Evolutionary conservation across 1,140 invertebrate genomes (phyloP).

Genomic region (Campoletis sonorensis): DNA sequence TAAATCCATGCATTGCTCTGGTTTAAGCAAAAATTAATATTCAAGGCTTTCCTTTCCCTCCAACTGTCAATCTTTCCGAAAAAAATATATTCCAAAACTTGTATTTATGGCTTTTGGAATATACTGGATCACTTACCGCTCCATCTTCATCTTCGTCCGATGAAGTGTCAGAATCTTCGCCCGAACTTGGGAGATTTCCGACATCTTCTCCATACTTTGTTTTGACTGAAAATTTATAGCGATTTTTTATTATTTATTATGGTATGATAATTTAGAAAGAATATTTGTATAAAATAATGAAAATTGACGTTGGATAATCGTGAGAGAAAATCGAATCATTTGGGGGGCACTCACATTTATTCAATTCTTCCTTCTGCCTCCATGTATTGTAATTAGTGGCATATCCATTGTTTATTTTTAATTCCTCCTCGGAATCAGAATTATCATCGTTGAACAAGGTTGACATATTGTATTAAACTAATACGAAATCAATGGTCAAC

Average conservation of each 20-base stretch:
- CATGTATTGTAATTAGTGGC: constrained; percentile 89
- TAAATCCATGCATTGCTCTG: no score
- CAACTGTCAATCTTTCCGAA: no score
- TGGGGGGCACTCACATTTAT: constrained; percentile 83
- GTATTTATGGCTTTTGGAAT: no score
- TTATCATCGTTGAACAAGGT: constrained; percentile 73
- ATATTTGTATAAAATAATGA: no score
- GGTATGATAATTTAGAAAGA: no score
- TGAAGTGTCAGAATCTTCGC: constrained; percentile 72
- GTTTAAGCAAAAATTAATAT: no score
- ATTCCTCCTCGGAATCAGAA: constrained; percentile 74
- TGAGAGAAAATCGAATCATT: constrained; percentile 36
- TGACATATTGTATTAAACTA: constrained; percentile 57
- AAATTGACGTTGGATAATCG: no score
- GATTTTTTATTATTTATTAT: no score
- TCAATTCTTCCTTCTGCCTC: constrained; percentile 89
- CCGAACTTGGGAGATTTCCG: constrained; percentile 59
- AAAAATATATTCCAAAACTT: no score
- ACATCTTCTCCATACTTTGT: constrained; percentile 82
- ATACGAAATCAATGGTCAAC: neutral
- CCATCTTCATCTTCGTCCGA: constrained; percentile 82
- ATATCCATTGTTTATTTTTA: constrained; percentile 87
- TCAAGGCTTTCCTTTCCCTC: no score
- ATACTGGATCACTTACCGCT: constrained; percentile 70
- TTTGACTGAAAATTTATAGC: constrained; percentile 80